Base-by-base conservation (phyloP, 2,113 vertebrate species). In the Pteruthius melanotis region DNA sequence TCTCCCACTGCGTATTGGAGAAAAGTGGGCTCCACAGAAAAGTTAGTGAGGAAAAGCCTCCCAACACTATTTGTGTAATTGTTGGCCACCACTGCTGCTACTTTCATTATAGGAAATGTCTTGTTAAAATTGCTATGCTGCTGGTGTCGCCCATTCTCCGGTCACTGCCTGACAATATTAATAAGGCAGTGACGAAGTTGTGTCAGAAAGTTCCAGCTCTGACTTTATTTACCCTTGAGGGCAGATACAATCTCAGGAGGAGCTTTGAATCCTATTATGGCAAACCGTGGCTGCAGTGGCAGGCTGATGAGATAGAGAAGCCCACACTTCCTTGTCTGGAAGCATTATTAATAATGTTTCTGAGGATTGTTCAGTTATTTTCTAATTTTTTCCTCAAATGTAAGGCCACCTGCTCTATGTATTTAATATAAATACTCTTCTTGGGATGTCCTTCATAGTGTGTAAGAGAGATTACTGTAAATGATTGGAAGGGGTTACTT, bases 221-320 rank as follows among this genome's bases (percentile, higher is more conserved):
- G 64, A 83, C 42, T 91, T 77, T 50, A 81, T 94, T 86, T 94
- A 79, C 63, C 66, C 93, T 96, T 92, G 44, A 91, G 86, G 90
- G 78, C 37, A 91, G 74, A 65, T 85, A 76, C n/a, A 63, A 82
- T 93, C 91, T 96, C 31, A 3, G 65, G 42, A 83, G 63, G 75
- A 76, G 64, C 37, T 63, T 47, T 53, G 86, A 92, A 35, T 90
- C 30, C 68, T 68, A 61, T 85, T 93, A 83, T 2, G 17, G 91
- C 40, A 61, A 95, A 72, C 63, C 0, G 0, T 89, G 70, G 63
- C 89, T 82, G 53, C 66, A 87, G 54, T 42, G 59, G 26, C 57
- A 90, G 68, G 47, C 63, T 77, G 63, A 59, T 91, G 75, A 91
- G 54, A 63, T 56, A 60, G 64, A 88, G 68, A 68, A 89, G 66